Conservation (phyloP, 2,113 vertebrate species). For the Pseudopipra pipra region DNA sequence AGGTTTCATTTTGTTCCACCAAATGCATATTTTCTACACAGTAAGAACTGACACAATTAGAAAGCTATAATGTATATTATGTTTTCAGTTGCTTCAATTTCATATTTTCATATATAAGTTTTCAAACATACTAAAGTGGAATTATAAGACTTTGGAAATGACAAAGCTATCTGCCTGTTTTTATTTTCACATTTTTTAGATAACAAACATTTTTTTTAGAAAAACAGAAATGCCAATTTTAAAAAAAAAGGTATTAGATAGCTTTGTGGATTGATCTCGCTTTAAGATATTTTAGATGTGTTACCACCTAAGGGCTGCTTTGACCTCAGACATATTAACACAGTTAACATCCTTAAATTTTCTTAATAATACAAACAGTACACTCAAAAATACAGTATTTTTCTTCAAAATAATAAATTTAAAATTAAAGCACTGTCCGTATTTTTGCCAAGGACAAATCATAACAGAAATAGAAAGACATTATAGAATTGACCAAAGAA, state of each 20-base stretch:
- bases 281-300: background rate
- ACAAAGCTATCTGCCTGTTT: background rate
- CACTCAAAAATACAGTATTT: background rate
- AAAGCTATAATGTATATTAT: background rate
- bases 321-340: background rate
- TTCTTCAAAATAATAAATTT: background rate
- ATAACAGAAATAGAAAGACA: background rate
- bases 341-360: background rate
- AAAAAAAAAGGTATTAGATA: background rate
- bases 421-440: background rate
- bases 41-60: background rate
- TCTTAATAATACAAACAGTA: background rate
- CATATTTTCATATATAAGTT: background rate
- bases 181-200: background rate
- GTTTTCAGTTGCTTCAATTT: background rate
- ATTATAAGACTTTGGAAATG: background rate
- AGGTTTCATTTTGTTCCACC: background rate
- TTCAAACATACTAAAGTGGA: background rate
- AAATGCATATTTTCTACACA: background rate
- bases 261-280: background rate
- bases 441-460: background rate
- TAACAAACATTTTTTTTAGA: background rate
- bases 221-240: background rate
- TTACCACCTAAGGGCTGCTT: background rate
- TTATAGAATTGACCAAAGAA: background rate